phyloP scores from a whole-genome alignment of 2,113 vertebrate genomes.

The Arothron firmamentum region DNA sequence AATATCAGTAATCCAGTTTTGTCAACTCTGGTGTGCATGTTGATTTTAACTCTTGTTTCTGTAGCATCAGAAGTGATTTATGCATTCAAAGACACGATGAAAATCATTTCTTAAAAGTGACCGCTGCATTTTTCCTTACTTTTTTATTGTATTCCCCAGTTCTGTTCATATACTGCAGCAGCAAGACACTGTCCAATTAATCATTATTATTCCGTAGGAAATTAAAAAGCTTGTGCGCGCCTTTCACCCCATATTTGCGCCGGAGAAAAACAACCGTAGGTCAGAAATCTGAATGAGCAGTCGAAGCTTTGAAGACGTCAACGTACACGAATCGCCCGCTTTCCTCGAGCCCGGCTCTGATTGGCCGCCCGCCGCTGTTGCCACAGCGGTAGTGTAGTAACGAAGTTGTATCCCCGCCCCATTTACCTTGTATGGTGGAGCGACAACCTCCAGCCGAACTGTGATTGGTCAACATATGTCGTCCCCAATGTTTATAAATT shows the following conservation, averaged over 20 bases:
- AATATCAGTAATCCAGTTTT: conserved; percentile 25
- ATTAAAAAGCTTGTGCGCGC: conserved; percentile 53
- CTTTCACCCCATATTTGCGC: conserved; percentile 58
- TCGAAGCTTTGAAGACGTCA: conserved; percentile 48
- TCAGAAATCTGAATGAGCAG: conserved; percentile 70
- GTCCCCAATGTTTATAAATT: conserved; percentile 72
- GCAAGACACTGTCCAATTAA: conserved; percentile 31
- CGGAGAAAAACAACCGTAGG: conserved; percentile 29
- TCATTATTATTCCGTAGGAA: conserved; percentile 51
- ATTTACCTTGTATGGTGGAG: conserved; percentile 59
- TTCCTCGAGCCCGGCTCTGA: conserved; percentile 55
- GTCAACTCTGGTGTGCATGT: conserved; percentile 17
- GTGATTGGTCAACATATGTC: conserved; percentile 66
- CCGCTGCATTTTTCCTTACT: not conserved
- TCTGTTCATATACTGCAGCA: not conserved
- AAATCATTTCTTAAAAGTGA: not conserved
- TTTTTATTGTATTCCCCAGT: conserved; percentile 1
- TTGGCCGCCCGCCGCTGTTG: conserved; percentile 67
- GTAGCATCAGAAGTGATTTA: conserved; percentile 33
- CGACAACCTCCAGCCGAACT: conserved; percentile 34
- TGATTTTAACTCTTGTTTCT: conserved; percentile 33
- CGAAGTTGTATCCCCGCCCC: conserved; percentile 55
- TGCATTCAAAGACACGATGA: conserved; percentile 27
- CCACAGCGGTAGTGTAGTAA: conserved; percentile 73
- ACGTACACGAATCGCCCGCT: conserved; percentile 78